These are phyloP conservation scores for Clostera curtula DNA, from an alignment of 2,888 invertebrate species.

Conservation along the genomic window DNA sequence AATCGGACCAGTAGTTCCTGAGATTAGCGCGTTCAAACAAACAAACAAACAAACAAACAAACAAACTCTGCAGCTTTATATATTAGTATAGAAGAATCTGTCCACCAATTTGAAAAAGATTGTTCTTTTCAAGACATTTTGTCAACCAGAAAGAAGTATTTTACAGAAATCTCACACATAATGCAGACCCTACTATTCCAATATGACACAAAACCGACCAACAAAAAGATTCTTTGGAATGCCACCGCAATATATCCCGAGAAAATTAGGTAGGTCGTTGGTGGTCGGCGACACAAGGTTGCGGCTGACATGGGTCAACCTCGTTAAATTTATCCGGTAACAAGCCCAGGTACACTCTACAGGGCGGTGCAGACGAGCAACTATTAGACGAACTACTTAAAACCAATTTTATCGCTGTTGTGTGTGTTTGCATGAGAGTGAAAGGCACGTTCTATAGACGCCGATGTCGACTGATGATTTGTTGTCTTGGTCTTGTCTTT, in stretches of 20 bases:
- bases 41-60: no score
- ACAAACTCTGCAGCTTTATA: no score
- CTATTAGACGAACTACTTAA: no score
- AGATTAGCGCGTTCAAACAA: no score
- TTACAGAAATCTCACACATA: slow-evolving; percentile 5
- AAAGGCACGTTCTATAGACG: no score
- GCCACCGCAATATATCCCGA: slow-evolving; percentile 30
- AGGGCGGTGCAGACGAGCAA: slow-evolving; percentile 14
- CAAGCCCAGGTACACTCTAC: slow-evolving; percentile 22
- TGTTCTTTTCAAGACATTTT: neutral
- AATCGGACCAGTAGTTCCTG: no score
- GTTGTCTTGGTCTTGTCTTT: no score
- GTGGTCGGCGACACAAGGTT: slow-evolving; percentile 29
- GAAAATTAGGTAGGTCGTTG: slow-evolving; percentile 34
- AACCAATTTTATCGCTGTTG: no score
- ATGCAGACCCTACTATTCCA: slow-evolving; percentile 14
- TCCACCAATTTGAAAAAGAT: no score
- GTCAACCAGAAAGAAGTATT: neutral
- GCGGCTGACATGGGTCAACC: slow-evolving; percentile 46
- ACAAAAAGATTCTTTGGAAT: slow-evolving; percentile 24
- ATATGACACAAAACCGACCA: slow-evolving; percentile 20
- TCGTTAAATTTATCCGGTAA: slow-evolving; percentile 43
- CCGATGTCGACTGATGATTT: no score
- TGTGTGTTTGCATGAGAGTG: no score
- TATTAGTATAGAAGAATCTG: no score